These are phyloP conservation scores for Callospermophilus lateralis DNA, from an alignment of 2,113 vertebrate genomes.

Conservation along the genomic window DNA sequence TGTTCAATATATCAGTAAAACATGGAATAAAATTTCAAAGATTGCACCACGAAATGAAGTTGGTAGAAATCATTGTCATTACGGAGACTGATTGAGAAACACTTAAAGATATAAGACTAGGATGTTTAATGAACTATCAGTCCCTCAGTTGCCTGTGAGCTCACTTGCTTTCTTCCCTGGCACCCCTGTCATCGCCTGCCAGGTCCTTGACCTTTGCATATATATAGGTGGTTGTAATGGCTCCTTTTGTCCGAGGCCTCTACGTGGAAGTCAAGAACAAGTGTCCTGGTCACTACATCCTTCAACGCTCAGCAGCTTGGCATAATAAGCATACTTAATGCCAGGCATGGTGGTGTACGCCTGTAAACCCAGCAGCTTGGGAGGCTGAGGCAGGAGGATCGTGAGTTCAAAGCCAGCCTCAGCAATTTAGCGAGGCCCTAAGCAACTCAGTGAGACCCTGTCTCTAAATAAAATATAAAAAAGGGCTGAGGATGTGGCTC, in stretches of 20 bases:
- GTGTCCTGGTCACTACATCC: background rate
- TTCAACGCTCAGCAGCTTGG: background rate
- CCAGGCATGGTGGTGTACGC: no score
- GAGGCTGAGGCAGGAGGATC: no score
- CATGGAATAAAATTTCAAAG: constrained; percentile 57
- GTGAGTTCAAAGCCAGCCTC: no score
- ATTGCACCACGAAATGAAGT: constrained; percentile 22
- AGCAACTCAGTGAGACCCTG: no score
- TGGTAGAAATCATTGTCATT: background rate
- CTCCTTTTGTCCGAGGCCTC: background rate
- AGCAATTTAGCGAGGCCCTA: no score
- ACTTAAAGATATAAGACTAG: constrained; percentile 7
- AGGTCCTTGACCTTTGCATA: background rate
- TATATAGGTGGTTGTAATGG: background rate
- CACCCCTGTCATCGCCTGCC: background rate
- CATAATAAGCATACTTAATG: background rate
- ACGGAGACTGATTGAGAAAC: background rate
- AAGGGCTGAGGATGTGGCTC: no score
- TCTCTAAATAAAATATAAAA: no score
- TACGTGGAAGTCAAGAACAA: background rate
- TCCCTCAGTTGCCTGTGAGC: background rate
- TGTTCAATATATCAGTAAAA: constrained; percentile 38
- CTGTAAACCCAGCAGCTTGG: no score
- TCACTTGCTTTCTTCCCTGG: background rate
- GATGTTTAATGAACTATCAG: background rate